Evolutionary conservation across 2,113 vertebrate species (phyloP).

Genomic region (Mormyrus iriodes): DNA sequence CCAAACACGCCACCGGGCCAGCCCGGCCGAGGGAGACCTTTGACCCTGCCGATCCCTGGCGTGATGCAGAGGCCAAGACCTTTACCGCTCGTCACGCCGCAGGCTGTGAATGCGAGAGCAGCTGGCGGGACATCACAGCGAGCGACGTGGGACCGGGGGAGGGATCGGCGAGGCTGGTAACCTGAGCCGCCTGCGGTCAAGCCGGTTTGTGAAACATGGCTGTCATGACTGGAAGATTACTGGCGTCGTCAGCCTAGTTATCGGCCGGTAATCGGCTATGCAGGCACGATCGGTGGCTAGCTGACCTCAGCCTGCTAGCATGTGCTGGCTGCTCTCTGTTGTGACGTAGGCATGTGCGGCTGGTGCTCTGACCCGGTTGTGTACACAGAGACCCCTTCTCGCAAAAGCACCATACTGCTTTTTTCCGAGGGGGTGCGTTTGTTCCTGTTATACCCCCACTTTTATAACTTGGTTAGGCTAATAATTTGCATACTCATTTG

Average conservation of each 20-base stretch:
- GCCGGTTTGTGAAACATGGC: neutral
- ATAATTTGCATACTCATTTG: constrained; percentile 8
- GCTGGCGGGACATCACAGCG: neutral
- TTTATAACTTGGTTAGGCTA: neutral
- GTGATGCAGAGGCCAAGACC: neutral
- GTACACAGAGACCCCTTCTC: neutral
- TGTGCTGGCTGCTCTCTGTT: neutral
- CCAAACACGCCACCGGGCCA: neutral
- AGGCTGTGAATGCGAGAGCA: neutral
- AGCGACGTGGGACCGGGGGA: neutral
- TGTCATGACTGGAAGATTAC: neutral
- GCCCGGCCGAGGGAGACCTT: neutral
- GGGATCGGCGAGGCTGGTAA: neutral
- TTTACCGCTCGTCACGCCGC: neutral
- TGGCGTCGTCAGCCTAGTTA: neutral
- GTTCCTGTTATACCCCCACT: neutral
- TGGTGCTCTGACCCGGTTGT: neutral
- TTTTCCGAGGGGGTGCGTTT: neutral
- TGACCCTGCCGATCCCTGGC: neutral
- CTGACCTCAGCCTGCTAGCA: neutral
- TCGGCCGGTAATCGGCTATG: neutral
- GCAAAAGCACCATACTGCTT: neutral
- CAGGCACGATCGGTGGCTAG: neutral
- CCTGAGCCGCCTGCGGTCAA: neutral
- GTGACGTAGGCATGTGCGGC: neutral